Evolutionary conservation across 2,888 invertebrate genomes (phyloP), one percentile per base, ranked within the genome.

Genomic region (Synanthedon andrenaeformis): DNA sequence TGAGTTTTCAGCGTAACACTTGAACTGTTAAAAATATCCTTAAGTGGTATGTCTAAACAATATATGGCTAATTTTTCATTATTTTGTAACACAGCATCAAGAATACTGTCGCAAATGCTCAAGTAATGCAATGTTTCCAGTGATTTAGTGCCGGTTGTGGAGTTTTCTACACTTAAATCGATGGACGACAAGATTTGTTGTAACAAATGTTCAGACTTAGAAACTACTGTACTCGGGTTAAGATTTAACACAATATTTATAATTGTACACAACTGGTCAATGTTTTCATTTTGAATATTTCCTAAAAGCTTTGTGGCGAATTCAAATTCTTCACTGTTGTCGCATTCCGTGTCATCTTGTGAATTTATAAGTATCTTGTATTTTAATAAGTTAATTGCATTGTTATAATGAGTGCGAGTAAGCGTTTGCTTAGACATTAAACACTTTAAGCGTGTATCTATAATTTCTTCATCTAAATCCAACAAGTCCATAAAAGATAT

Each of bases 191-290:
- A 55, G 23, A 87, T 69, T 63, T 88, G 88, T 58, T 86, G 85
- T 10, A 88, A 53, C 42, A 88, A 69, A 69, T 88, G 88, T 62
- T 88, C 86, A 0, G 82, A 74, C 61, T 81, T 82, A 57, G 70
- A 65, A 0, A 71, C 56, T 14, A 88, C 56, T 41, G 63, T 76
- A 45, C 58, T 69, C 3, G 63, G 62, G 55, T 82, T 76, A 2
- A 88, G 61, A 45, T 63, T 59, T 10, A 88, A 66, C 1, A 79
- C 72, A 45, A 69, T 61, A 35, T 69, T 69, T 2, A 75, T 63
- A 17, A 87, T 78, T 64, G 74, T 71, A 62, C 82, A 78, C 6
- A 83, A 64, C 55, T 63, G 58, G 28, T 76, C 74, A 35, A 77
- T 58, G 51, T 74, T 81, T 52, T 76, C 72, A 28, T 63, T 58